These are phyloP conservation scores for Chlorospingus flavigularis DNA, from an alignment of 2,797 vertebrate species.

Conservation along the genomic window DNA sequence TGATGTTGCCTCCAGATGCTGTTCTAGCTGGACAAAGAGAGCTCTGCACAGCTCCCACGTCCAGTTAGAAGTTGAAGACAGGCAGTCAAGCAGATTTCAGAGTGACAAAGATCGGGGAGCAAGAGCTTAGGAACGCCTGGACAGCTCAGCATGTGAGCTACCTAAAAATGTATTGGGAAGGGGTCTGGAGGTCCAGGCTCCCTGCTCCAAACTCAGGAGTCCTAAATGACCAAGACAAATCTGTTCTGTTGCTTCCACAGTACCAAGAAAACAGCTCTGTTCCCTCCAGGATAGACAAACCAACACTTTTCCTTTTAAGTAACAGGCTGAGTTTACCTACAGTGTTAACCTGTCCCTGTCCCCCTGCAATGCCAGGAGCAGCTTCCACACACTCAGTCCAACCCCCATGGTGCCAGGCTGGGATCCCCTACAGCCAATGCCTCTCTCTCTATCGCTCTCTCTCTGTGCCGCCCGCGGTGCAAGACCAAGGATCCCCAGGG, in stretches of 20 bases:
- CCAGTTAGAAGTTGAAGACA: conserved; percentile 22
- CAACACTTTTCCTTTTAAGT: neutral
- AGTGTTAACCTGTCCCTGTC: neutral
- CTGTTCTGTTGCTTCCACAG: neutral
- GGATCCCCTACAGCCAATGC: conserved; percentile 45
- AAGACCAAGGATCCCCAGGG: conserved; percentile 55
- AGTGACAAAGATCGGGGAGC: neutral
- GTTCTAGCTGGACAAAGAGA: conserved; percentile 29
- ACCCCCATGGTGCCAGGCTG: conserved; percentile 10
- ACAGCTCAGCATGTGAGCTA: neutral
- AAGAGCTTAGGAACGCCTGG: neutral
- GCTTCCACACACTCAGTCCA: conserved; percentile 53
- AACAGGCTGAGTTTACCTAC: neutral
- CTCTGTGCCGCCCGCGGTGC: conserved; percentile 46
- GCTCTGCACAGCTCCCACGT: conserved; percentile 3
- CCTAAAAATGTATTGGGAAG: neutral
- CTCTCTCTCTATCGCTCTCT: conserved; percentile 62
- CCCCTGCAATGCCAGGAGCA: conserved; percentile 47
- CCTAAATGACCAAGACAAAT: neutral
- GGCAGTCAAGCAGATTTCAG: neutral
- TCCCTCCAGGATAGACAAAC: neutral
- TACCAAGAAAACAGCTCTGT: neutral
- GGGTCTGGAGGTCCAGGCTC: neutral
- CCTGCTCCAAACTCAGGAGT: neutral
- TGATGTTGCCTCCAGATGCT: conserved; percentile 4